Evolutionary conservation across 2,113 vertebrate species (phyloP).

Genomic region (Octodon degus): DNA sequence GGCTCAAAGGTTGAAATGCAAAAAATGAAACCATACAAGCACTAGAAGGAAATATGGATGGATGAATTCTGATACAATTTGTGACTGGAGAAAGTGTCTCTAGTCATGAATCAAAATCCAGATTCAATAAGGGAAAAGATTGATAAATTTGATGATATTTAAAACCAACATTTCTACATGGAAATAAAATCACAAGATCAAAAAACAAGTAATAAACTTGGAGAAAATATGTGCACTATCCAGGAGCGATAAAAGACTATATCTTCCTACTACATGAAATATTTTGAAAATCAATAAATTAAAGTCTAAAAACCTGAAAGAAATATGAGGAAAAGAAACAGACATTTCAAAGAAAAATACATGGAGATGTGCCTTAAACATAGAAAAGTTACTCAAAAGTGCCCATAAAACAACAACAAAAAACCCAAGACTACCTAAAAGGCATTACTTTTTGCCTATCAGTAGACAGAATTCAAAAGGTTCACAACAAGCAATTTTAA

Average conservation of each 20-base stretch:
- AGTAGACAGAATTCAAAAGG: background rate
- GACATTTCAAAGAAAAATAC: background rate
- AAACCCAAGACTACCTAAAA: background rate
- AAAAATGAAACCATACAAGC: background rate
- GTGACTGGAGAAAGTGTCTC: background rate
- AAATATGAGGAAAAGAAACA: background rate
- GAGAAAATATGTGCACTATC: background rate
- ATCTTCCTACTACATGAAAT: background rate
- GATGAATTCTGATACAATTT: background rate
- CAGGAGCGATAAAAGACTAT: background rate
- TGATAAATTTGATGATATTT: background rate
- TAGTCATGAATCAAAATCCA: constrained; percentile 18
- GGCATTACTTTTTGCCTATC: background rate
- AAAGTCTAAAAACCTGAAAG: background rate
- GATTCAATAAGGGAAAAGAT: background rate
- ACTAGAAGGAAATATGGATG: constrained; percentile 5
- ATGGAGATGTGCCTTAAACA: background rate
- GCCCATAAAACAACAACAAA: background rate
- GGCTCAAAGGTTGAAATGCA: constrained; percentile 41
- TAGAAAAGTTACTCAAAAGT: background rate
- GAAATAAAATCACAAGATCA: background rate
- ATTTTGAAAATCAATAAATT: constrained; percentile 1
- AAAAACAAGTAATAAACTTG: background rate
- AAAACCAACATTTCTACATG: background rate
- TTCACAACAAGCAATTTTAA: background rate